Evolutionary conservation across 1,140 invertebrate species (phyloP), one percentile per base, ranked within the genome.

Genomic region (Drosophila tani): DNA sequence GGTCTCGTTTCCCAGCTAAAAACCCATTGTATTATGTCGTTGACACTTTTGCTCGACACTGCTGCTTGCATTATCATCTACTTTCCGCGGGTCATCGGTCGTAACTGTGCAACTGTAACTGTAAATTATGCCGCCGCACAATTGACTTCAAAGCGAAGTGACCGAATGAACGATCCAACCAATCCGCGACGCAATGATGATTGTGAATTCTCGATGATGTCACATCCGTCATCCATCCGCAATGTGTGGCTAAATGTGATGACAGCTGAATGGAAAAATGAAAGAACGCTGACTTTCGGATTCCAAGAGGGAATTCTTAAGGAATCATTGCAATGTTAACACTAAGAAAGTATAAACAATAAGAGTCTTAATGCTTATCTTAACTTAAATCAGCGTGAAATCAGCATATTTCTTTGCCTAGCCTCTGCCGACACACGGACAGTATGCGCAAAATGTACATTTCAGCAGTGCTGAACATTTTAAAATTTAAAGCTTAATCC

Each of bases 131-230:
- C 27, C 41, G 73, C 57, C 73, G 35, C 65, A 46, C 62, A 77
- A 81, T 82, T 81, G 79, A 81, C 80, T 79, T 83, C 81, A 82
- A 82, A 82, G 81, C 75, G 49, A 57, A 78, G 40, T 56, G 60
- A 38, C 62, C 56, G 29, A 29, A 12, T 35, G 8, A 19, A 24
- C 19, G 19, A 21, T 29, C 50, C 41, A 11, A 9, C 32, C 49
- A 46, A 50, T 47, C 43, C 38, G 40, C n/a, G 19, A 12, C 9
- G 24, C 41, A 40, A 40, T 57, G 51, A 73, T 73, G 19, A 70
- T 73, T 57, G 45, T 68, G 69, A 27, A 73, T 74, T 74, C 68
- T 64, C 57, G 80, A 73, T 84, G 81, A 84, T 84, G 81, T 84
- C 81, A 84, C 81, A 83, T 77, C 81, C 81, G 82, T 84, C 76